Evolutionary conservation across 37 sponge, comb jelly and placozoan genomes (phyloP).

Genomic region (Haliclona indistincta): DNA sequence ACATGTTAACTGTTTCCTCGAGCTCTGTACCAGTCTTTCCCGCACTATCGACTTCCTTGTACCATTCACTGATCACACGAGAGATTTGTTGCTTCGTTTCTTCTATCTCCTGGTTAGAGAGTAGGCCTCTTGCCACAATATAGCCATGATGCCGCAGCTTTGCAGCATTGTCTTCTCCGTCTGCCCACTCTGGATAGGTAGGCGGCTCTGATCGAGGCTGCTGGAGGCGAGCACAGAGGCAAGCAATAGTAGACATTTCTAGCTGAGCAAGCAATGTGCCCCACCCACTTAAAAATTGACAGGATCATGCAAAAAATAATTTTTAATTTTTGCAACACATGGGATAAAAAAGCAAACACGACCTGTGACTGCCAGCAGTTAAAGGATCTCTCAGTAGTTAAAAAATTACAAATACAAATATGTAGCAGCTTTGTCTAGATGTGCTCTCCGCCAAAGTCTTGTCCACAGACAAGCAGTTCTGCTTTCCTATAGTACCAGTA

Average conservation of each 20-base stretch:
- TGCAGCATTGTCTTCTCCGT: not conserved
- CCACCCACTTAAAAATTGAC: too few relatives aligned
- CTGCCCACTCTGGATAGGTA: not conserved
- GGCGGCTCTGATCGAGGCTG: too few relatives aligned
- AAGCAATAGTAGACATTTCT: too few relatives aligned
- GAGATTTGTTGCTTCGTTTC: slow-evolving; percentile 14
- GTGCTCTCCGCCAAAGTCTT: slow-evolving; percentile 47
- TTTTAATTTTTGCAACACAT: too few relatives aligned
- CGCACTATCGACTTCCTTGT: slow-evolving; percentile 5
- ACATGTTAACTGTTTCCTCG: slow-evolving; percentile 16
- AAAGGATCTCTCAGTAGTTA: not conserved
- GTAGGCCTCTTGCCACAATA: slow-evolving; percentile 11
- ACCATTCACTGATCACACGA: slow-evolving; percentile 23
- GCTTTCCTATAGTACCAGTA: slow-evolving; percentile 66
- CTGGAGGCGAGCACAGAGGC: too few relatives aligned
- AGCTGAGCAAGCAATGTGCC: too few relatives aligned
- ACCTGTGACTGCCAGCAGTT: too few relatives aligned
- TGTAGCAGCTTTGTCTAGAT: slow-evolving; percentile 18
- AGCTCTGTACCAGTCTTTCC: not conserved
- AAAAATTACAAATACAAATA: not conserved
- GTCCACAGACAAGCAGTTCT: slow-evolving; percentile 43
- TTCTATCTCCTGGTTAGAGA: slow-evolving; percentile 20
- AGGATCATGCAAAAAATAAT: too few relatives aligned
- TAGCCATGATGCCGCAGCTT: slow-evolving; percentile 1
- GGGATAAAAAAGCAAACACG: too few relatives aligned